Evolutionary conservation across 2,888 invertebrate species (phyloP), one percentile per base, ranked within the genome.

Genomic region (Antheraea yamamai): DNA sequence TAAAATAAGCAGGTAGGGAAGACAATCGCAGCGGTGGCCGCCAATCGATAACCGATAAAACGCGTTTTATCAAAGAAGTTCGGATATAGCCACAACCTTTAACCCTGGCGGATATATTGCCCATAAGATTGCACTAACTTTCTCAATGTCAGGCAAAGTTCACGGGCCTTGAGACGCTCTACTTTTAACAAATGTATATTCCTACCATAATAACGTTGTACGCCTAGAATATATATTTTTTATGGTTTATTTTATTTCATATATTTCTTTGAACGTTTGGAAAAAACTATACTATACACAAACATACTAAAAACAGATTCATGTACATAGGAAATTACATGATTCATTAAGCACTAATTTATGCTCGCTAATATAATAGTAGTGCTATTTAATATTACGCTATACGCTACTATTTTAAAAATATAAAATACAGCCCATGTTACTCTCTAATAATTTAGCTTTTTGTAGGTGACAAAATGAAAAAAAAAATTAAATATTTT

Each of bases 11-110:
- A 74, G 68, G 73, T 51, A 72, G 77, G 52, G 70, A 77, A 73
- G 74, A 73, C 72, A 73, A 30, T 58, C 20, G 23, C 55, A 73
- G 51, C 64, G 75, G 23, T 75, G 74, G 72, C 35, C 52, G 72
- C 78, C 74, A 78, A 78, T 77, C 74, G 77, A 74, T 73, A 71
- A 58, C 73, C 76, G 75, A 82, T 81, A 79, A 81, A 78, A 75
- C 76, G 70, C 61, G 66, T 72, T 77, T 77, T 74, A 79, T 79
- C 75, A 78, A 83, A 79, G 76, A 80, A 79, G 70, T 77, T 77
- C 66, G 66, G 76, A 79, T 79, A 79, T 78, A 72, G 73, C 74
- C 73, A 51, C 73, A 72, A 73, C 72, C 79, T 74, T 74, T 74
- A 39, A 16, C 52, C 55, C 76, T 66, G 73, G 55, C 20, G 71